These are phyloP conservation scores for Microplitis mediator DNA, from an alignment of 1,140 invertebrate species.

Conservation along the genomic window DNA sequence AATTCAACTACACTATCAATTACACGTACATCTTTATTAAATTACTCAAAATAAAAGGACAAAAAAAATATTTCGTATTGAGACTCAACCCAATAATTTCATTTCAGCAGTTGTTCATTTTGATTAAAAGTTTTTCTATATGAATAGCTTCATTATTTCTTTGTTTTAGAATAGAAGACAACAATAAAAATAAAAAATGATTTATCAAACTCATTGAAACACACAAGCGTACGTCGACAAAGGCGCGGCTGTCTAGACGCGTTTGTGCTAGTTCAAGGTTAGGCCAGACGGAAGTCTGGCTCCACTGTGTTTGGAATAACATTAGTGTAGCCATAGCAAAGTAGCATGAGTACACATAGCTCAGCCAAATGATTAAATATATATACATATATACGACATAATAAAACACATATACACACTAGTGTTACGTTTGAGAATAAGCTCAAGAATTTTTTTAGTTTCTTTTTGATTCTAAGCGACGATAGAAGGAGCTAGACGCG, in stretches of 20 bases:
- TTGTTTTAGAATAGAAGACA: neutral
- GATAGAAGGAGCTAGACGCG: conserved; percentile 39
- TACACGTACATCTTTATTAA: too few species aligned
- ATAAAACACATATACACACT: too few species aligned
- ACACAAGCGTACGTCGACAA: neutral
- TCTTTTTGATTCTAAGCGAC: neutral
- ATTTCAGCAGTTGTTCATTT: too few species aligned
- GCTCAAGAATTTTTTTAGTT: too few species aligned
- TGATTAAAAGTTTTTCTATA: too few species aligned
- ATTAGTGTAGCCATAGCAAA: conserved; percentile 36
- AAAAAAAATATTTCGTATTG: neutral
- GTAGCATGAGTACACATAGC: conserved; percentile 14
- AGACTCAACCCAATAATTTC: too few species aligned
- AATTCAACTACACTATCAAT: too few species aligned
- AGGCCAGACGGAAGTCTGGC: conserved; percentile 45
- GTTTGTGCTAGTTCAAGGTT: conserved; percentile 49
- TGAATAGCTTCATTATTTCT: neutral
- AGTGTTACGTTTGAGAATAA: neutral
- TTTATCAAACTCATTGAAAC: neutral
- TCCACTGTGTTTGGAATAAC: conserved; percentile 47
- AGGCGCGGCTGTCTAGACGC: conserved; percentile 24
- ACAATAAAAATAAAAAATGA: neutral
- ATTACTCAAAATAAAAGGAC: neutral
- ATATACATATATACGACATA: neutral
- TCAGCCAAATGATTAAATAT: neutral